Base-by-base conservation (phyloP, 2,888 invertebrate genomes). In the Cecidostiba fungosa region DNA sequence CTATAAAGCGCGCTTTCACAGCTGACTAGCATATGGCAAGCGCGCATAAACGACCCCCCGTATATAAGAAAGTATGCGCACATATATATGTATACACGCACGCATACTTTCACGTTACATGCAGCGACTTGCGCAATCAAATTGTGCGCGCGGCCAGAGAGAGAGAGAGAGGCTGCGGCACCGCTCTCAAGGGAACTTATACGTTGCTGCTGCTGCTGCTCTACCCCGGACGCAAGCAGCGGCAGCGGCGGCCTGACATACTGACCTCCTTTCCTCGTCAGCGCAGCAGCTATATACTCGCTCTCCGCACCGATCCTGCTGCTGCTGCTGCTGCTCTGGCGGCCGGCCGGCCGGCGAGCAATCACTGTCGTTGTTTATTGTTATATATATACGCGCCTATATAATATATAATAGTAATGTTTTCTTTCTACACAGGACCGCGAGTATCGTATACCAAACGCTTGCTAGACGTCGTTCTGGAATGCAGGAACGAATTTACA, bases 201-300 rank as follows among this genome's bases (percentile, higher is more conserved):
- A 59, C n/a, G 54, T 23, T 23, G 16, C 8, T 39, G 43, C 73
- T 16, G 47, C 69, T n/a, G 54, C 62, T 32, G 36, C 19, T 32
- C 54, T 79, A 87, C 54, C 85, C 87, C 85, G 88, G 87, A 87
- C 85, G 86, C 76, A n/a, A 81, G 70, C 77, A 19, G 84, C 87
- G 85, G 85, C 81, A 81, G 78, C 77, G 29, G 84, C 87, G 85
- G 86, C 81, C 85, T 86, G 88, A 88, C 89, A 89, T 80, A 89
- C 88, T 89, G 89, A 87, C 89, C 89, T 88, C 88, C 83, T 88
- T 89, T 86, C 26, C 19, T 59, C 54, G 8, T 59, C 54, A 0
- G 50, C 26, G 81, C 73, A 39, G 4, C 50, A 54, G 74, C 74
- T n/a, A n/a, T 8, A 8, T n/a, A 59, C 54, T n/a, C 84, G 32